Evolutionary conservation across 1,140 invertebrate species (phyloP), one percentile per base, ranked within the genome.

Genomic region (Lanistes nyassanus): DNA sequence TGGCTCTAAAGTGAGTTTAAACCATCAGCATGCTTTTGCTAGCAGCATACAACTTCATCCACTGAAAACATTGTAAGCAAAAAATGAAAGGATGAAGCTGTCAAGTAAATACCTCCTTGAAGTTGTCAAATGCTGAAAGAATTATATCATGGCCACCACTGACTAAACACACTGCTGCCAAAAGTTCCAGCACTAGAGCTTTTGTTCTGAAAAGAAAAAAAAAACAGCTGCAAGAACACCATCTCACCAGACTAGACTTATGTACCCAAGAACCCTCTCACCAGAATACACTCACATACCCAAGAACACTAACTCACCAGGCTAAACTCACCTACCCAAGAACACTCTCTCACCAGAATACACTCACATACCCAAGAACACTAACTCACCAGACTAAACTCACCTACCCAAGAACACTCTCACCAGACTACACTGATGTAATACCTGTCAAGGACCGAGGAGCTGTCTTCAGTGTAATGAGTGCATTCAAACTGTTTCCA

Each of bases 91-190:
- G n/a, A n/a, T n/a, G n/a, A n/a, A n/a, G n/a, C n/a, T n/a, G n/a
- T 39, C 37, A 11, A 51, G 29, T 26, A 85, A 92, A 93, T 76
- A 96, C 93, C 86, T 96, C 94, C 90, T 99, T 98, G 88, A 99
- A 99, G 89, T 98, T 97, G 88, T 99, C 96, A 89, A 99, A 99
- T 0, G 98, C 97, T 9, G 94, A 94, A 21, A 99, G 90, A 82
- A 99, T 99, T 82, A 99, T 97, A 90, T 98, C 96, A 88, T 99
- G 98, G 7, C 98, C 98, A 23, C 97, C 97, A 90, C 98, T 98
- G 51, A 99, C 97, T 78, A 99, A 91, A 89, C 98, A 99, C 77
- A 99, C 98, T 39, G 92, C 92, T 29, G 92, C 92, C 62, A 99
- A 91, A 29, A 99, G 92, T 89, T 99, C 98, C 75, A 99, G 89